Base-by-base conservation (phyloP, 92 coral and sea anemone species). In the Hydrozoanthus gracilis region DNA sequence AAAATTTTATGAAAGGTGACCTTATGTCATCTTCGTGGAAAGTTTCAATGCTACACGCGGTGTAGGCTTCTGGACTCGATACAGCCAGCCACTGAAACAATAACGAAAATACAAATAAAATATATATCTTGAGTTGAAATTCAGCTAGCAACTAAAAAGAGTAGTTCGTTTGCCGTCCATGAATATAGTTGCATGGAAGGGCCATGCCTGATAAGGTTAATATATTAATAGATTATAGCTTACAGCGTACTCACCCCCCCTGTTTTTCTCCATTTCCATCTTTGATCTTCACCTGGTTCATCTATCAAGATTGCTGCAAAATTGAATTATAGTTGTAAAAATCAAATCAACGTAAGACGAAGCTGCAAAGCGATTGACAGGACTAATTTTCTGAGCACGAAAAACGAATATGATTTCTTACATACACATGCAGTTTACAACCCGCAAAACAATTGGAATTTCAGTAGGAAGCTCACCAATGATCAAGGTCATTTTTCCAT, bases 1-100 rank as follows among this genome's bases (percentile, higher is more conserved):
- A 46, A 17, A 72, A 45, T 14, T 76, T 76, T 76, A 54, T 51
- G n/a, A 76, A 76, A 20, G 82, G 82, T 8, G 82, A 17, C 39
- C 66, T 54, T n/a, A 76, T 13, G 9, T 64, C 55, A 13, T 76
- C 65, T 9, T 52, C 66, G 12, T 3, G 17, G 1, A 49, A 12
- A 0, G 50, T 10, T 3, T 58, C 67, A 76, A 54, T 6, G 15
- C 44, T 15, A 17, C 82, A 76, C 4, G 66, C n/a, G 20, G 39
- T 52, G 18, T 52, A 76, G 82, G 50, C 48, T 9, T 76, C 66
- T 44, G 82, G 82, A 8, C 45, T 17, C 47, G 82, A 76, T 9
- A 54, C 62, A 17, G 5, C 2, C 10, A 4, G 5, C 82, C 82
- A 76, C 82, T 76, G 67, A 35, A 54, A 76, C 6, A 44, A 70